Evolutionary conservation across 2,113 vertebrate species (phyloP), one percentile per base, ranked within the genome.

Genomic region (Toxotes chatareus): DNA sequence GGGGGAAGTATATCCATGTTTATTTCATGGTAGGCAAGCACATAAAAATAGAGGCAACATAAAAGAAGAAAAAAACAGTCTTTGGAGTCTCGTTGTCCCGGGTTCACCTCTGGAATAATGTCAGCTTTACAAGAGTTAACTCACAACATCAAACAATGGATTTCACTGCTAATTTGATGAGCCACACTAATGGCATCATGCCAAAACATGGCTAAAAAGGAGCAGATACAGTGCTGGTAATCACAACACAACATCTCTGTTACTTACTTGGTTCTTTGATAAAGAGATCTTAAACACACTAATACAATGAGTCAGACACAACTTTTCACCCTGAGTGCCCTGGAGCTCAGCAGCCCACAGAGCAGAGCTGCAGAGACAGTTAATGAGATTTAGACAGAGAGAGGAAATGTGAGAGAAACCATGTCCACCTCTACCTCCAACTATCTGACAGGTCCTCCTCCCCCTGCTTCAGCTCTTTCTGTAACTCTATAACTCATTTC

Each of bases 301-400:
- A 12, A 67, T 8, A 17, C 16, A 23, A 5, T 21, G n/a, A 57
- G 59, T 73, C 49, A 42, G 47, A 32, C 31, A 34, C 36, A 47
- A 34, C 21, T 65, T 53, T 63, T 67, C 47, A 75, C 19, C 65
- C 12, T 36, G 36, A 51, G 23, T 56, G 31, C 36, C 53, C 56
- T 51, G 51, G 27, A 27, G 27, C 57, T 14, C 44, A 44, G 66
- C 61, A 59, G 44, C 34, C 60, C 16, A 73, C 72, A 49, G 31
- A 67, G n/a, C 44, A 60, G 38, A 67, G 64, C 76, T 72, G 63
- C 21, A 46, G 66, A 79, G 74, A 73, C 51, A 5, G 36, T 66
- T 86, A 78, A 90, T 82, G 76, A 85, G 82, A 80, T 85, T 80
- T 78, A 76, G 60, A 73, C 36, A 71, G 34, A 66, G 44, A 64